Percentiles rank a stretch among this genome's conserved stretches.
Conservation (phyloP, 2,113 vertebrate species). For the Hyperoodon ampullatus region DNA sequence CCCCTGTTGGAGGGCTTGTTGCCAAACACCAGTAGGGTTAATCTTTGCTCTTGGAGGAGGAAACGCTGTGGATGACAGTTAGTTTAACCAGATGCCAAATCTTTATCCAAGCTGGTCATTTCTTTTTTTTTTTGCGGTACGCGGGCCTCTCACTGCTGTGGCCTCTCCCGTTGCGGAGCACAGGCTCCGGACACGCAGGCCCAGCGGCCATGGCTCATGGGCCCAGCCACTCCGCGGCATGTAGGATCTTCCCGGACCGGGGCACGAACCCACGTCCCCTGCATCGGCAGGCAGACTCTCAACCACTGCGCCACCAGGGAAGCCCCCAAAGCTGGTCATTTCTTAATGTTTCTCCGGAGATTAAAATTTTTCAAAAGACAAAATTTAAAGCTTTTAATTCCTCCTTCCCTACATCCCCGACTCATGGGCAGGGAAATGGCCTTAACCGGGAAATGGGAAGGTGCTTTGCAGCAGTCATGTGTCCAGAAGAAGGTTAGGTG, state of each 20-base stretch:
- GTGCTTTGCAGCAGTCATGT: background rate
- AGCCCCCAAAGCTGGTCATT: background rate
- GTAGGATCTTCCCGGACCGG: no score
- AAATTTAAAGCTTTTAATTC: conserved; percentile 12
- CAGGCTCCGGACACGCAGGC: no score
- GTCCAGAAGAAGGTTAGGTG: background rate
- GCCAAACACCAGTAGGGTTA: background rate
- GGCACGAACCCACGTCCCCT: no score
- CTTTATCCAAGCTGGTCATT: background rate
- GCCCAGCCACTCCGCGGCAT: no score
- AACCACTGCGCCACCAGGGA: no score
- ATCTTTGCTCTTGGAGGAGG: background rate
- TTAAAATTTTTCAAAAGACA: background rate
- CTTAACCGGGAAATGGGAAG: background rate
- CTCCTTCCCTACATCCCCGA: background rate
- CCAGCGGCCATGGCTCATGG: no score
- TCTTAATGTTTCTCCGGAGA: background rate
- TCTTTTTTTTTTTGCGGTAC: background rate
- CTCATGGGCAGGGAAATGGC: background rate
- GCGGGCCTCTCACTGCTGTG: no score
- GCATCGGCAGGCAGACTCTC: no score
- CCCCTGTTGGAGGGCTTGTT: background rate
- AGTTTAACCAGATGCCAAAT: background rate
- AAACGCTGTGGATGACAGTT: background rate
- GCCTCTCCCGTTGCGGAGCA: no score